Evolutionary conservation across 64 coral and sea anemone genomes (phyloP).

Genomic region (Anthopleura sola): DNA sequence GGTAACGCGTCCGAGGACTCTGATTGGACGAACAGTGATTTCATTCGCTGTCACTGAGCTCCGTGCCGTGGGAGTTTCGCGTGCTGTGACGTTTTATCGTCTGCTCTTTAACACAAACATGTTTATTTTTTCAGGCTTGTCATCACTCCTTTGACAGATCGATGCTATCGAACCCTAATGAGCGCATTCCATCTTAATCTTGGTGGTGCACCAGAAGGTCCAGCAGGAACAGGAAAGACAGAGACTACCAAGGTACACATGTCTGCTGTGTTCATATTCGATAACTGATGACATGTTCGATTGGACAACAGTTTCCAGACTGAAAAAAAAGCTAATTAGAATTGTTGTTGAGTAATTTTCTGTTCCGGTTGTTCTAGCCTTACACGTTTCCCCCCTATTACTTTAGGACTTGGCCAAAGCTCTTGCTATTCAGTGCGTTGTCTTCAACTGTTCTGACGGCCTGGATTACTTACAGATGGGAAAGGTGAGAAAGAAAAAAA

Average conservation of each 20-base stretch:
- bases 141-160: constrained; percentile 98
- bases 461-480: constrained; percentile 99
- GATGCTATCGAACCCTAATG: constrained; percentile 95
- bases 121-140: constrained; percentile 64
- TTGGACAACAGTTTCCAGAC: neutral
- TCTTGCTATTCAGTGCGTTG: constrained; percentile 97
- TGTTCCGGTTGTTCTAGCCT: neutral
- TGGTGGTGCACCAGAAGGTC: constrained; percentile 96
- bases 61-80: too few species aligned
- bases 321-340: too few species aligned
- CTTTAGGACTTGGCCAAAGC: constrained; percentile 98
- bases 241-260: constrained; percentile 91
- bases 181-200: constrained; percentile 97
- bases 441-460: constrained; percentile 99
- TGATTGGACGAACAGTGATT: too few species aligned
- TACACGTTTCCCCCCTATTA: neutral
- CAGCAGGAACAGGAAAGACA: constrained; percentile 95
- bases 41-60: too few species aligned
- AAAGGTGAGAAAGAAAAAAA: constrained; percentile 48
- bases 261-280: too few species aligned
- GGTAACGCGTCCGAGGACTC: too few species aligned
- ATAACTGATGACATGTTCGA: too few species aligned
- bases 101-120: too few species aligned
- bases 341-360: neutral
- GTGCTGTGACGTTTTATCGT: neutral